Evolutionary conservation across 2,113 vertebrate species (phyloP).

Genomic region (Lasiurus cinereus): DNA sequence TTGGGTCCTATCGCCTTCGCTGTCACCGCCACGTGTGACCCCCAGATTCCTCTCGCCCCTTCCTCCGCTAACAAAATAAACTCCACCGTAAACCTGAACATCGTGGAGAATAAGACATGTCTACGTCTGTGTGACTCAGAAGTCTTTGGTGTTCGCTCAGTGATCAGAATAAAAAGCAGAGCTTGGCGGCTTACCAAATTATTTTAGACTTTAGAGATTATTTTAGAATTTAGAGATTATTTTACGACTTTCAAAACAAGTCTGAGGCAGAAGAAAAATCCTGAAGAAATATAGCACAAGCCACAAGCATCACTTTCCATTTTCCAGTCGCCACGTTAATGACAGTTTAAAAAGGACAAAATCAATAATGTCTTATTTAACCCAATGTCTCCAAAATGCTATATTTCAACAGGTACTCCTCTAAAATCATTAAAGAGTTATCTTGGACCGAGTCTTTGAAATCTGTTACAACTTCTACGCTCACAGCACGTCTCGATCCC

Average conservation of each 20-base stretch:
- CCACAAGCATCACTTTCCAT: neutral
- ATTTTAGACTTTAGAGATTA: no score
- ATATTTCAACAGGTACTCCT: slow-evolving; percentile 15
- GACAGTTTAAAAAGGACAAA: slow-evolving; percentile 21
- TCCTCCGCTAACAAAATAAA: slow-evolving; percentile 51
- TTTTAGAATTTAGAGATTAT: no score
- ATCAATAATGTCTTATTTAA: slow-evolving; percentile 37
- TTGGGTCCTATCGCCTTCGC: neutral
- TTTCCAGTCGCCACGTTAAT: neutral
- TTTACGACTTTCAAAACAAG: slow-evolving; percentile 19
- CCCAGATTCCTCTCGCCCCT: slow-evolving; percentile 6
- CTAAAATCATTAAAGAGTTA: slow-evolving; percentile 30
- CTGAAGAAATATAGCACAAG: neutral
- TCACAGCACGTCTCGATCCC: neutral
- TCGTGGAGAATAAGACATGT: neutral
- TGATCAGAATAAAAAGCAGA: neutral
- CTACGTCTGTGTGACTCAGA: neutral
- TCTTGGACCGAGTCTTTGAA: slow-evolving; percentile 6
- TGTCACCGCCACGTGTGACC: slow-evolving; percentile 31
- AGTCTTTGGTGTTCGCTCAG: neutral
- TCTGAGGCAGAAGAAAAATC: neutral
- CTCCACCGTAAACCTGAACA: neutral
- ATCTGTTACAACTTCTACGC: neutral
- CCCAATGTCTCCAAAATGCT: neutral
- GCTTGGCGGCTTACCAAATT: neutral